A percentile compares a stretch with the other conserved stretches of the same genome.
These are phyloP conservation scores for Lasioglossum baleicum DNA, from an alignment of 1,140 invertebrate species.

Conservation along the genomic window DNA sequence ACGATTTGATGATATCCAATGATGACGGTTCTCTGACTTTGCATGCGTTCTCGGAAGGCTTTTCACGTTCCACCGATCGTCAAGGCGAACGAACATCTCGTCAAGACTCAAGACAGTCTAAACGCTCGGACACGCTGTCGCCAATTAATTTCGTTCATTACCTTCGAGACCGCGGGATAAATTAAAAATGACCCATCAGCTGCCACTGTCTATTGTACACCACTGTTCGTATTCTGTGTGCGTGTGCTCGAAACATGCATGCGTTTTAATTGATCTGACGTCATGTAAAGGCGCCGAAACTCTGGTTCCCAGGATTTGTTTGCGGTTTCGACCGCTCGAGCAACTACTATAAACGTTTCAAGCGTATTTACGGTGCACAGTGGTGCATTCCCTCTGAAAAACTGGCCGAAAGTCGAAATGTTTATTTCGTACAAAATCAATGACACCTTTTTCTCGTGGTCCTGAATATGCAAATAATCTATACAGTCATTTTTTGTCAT, in stretches of 20 bases:
- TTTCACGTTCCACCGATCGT: not conserved
- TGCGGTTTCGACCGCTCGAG: not conserved
- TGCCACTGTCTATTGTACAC: slow-evolving; percentile 29
- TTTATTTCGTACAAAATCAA: too few relatives aligned
- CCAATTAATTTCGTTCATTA: slow-evolving; percentile 59
- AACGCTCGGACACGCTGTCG: not conserved
- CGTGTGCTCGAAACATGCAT: slow-evolving; percentile 31
- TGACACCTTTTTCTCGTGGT: too few relatives aligned
- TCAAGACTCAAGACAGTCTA: not conserved
- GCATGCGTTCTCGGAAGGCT: not conserved
- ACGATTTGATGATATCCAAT: not conserved
- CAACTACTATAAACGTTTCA: not conserved
- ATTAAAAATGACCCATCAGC: slow-evolving; percentile 58
- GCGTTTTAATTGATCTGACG: slow-evolving; percentile 63
- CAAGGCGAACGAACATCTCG: not conserved
- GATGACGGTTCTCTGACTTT: not conserved
- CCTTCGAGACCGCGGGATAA: slow-evolving; percentile 29
- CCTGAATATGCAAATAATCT: too few relatives aligned
- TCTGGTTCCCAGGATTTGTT: slow-evolving; percentile 60
- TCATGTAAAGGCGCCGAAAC: slow-evolving; percentile 47
- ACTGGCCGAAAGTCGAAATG: too few relatives aligned
- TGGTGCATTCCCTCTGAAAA: too few relatives aligned
- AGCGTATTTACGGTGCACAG: too few relatives aligned
- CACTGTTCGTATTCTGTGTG: not conserved
- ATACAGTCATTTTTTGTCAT: too few relatives aligned